These are phyloP conservation scores for Dasyornis broadbenti DNA, from an alignment of 2,113 vertebrate genomes.

Conservation along the genomic window DNA sequence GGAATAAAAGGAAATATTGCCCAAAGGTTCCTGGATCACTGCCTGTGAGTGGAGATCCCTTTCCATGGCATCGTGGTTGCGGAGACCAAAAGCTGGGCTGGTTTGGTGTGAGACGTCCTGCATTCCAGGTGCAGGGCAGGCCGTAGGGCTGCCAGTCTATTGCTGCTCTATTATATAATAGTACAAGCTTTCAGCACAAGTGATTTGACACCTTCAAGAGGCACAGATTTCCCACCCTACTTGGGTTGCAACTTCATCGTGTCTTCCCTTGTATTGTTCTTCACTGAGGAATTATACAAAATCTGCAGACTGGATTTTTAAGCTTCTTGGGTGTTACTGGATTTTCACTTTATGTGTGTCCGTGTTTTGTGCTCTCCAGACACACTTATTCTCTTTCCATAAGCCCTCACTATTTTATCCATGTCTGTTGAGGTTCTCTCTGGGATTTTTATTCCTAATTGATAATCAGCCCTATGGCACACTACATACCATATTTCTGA, in stretches of 20 bases:
- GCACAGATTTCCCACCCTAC: background rate
- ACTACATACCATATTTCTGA: background rate
- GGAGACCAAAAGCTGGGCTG: background rate
- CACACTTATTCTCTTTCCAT: background rate
- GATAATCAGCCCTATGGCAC: background rate
- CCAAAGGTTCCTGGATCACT: background rate
- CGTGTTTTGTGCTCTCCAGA: background rate
- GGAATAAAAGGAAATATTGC: background rate
- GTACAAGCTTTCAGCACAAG: background rate
- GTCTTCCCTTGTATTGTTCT: background rate
- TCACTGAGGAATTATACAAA: background rate
- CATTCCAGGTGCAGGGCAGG: background rate
- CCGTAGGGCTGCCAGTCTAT: background rate
- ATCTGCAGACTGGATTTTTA: background rate
- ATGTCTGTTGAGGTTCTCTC: background rate
- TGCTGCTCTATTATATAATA: background rate
- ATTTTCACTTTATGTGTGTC: background rate
- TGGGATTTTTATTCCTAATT: background rate
- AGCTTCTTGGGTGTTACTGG: background rate
- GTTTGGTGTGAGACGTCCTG: background rate
- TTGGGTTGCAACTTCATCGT: background rate
- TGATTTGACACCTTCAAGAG: background rate
- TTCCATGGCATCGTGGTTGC: background rate
- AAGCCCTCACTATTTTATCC: background rate
- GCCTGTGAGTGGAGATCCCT: background rate